phyloP scores from a whole-genome alignment of 2,113 vertebrate species.

The Tupaia chinensis region DNA sequence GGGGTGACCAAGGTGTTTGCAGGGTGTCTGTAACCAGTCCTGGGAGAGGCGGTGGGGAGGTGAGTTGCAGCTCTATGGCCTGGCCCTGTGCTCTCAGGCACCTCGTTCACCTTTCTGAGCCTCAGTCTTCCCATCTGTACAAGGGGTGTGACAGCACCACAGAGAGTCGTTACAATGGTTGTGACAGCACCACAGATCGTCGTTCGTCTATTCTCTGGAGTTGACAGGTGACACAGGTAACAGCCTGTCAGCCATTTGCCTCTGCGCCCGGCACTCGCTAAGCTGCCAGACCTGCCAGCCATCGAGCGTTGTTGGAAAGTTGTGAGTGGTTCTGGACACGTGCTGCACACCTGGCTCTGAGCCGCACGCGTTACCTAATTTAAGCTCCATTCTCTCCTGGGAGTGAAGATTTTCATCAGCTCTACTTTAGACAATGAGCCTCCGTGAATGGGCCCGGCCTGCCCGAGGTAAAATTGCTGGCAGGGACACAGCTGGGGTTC shows the following conservation, averaged over 20 bases:
- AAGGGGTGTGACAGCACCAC: not conserved
- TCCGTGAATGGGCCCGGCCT: not conserved
- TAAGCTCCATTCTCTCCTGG: not conserved
- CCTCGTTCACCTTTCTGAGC: not conserved
- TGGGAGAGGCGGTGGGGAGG: rapidly evolving
- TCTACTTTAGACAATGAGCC: not conserved
- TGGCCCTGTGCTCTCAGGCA: not conserved
- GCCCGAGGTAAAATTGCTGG: not conserved
- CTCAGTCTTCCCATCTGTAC: not conserved
- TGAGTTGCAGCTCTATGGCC: not conserved
- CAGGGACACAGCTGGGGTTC: not conserved
- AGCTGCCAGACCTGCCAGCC: not conserved
- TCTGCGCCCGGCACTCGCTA: not conserved
- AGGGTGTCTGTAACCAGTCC: not conserved
- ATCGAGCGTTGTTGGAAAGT: not conserved
- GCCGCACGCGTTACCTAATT: rapidly evolving
- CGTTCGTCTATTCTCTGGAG: not conserved
- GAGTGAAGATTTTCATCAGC: not conserved
- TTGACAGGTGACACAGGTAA: not conserved
- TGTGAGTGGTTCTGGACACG: not conserved
- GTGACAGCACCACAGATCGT: rapidly evolving
- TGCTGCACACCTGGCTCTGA: not conserved
- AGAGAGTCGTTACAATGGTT: no score
- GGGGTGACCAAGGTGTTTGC: not conserved
- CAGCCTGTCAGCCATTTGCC: not conserved